Evolutionary conservation across 1,140 invertebrate genomes (phyloP).

Genomic region (Bombus picipes): DNA sequence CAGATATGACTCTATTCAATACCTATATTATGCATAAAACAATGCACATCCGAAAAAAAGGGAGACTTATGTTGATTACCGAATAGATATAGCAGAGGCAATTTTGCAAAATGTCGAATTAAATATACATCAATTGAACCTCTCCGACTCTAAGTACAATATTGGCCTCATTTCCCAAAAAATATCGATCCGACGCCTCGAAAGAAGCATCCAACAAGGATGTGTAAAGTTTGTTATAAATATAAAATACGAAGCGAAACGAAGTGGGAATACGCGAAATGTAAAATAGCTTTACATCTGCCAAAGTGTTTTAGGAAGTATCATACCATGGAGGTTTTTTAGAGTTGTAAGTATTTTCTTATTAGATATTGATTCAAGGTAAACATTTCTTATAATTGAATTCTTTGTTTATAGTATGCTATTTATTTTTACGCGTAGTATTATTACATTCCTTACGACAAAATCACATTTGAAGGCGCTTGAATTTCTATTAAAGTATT

Average conservation of each 20-base stretch:
- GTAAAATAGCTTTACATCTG: no score
- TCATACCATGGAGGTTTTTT: no score
- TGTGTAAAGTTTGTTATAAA: not conserved
- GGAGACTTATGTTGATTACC: not conserved
- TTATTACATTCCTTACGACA: not conserved
- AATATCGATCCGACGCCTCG: not conserved
- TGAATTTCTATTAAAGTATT: not conserved
- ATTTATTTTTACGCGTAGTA: not conserved
- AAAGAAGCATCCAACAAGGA: not conserved
- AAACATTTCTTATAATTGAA: no score
- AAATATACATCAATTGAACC: not conserved
- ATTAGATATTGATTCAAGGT: no score
- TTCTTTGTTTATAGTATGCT: no score
- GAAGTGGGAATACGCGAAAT: not conserved
- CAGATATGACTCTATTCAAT: not conserved
- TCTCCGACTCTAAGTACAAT: not conserved
- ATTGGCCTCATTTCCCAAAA: not conserved
- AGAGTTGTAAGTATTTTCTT: no score
- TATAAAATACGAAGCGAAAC: not conserved
- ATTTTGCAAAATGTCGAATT: not conserved
- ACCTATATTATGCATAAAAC: not conserved
- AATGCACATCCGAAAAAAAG: not conserved
- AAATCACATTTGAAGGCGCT: not conserved
- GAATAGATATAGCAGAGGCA: not conserved
- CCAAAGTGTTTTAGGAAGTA: no score